phyloP scores from a whole-genome alignment of 1,140 invertebrate genomes.

The Orchesella cincta region DNA sequence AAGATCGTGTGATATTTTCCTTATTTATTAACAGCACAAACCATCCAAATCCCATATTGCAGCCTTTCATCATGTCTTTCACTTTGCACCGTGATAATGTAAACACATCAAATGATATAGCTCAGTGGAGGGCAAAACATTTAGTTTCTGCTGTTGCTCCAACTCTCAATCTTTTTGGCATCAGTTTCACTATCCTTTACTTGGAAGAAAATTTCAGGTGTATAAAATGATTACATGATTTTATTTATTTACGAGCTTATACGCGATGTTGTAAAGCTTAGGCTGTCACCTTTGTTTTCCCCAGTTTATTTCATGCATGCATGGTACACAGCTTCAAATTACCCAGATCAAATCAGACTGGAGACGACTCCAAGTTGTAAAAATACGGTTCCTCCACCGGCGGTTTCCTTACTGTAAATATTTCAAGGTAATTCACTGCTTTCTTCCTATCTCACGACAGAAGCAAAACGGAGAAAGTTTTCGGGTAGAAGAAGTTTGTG shows the following conservation, averaged over 20 bases:
- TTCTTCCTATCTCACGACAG: neutral
- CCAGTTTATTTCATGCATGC: neutral
- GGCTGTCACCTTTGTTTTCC: neutral
- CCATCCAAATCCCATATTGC: neutral
- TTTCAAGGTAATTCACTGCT: constrained; percentile 5
- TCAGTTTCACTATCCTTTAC: too few relatives aligned
- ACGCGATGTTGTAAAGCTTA: neutral
- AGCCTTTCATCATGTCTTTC: neutral
- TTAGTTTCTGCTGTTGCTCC: too few relatives aligned
- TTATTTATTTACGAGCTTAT: neutral
- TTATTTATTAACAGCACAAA: constrained; percentile 1
- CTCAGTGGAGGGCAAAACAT: constrained; percentile 16
- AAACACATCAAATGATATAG: constrained; percentile 8
- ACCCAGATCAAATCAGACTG: neutral
- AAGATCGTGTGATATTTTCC: neutral
- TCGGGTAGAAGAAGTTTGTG: too few relatives aligned
- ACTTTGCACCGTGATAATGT: neutral
- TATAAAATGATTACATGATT: too few relatives aligned
- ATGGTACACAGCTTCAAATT: constrained; percentile 3
- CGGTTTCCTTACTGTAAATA: too few relatives aligned
- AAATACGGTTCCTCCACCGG: too few relatives aligned
- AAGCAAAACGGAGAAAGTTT: constrained; percentile 23
- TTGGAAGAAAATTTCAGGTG: too few relatives aligned
- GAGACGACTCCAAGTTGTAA: too few relatives aligned
- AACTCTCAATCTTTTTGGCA: too few relatives aligned